Evolutionary conservation across 2,113 vertebrate species (phyloP), one percentile per base, ranked within the genome.

Genomic region (Cariama cristata): DNA sequence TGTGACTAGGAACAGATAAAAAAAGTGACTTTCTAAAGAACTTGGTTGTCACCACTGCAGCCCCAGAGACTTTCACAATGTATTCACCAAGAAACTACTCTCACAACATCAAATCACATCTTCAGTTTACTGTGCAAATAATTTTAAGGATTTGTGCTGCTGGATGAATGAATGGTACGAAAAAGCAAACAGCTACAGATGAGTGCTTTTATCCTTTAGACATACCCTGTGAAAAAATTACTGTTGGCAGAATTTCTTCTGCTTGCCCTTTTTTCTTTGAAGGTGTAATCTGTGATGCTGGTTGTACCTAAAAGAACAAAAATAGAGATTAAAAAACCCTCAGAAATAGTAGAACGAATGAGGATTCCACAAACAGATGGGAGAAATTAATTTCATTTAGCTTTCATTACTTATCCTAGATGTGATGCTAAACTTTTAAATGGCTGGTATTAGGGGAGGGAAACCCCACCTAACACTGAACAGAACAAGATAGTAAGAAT

Each of bases 181-280:
- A 15, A 72, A 16, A 81, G 10, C 4, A 10, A 81, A 38, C 45
- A 60, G 8, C 18, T 53, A 35, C 9, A 92, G 18, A 62, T 3
- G 4, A 55, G 11, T 23, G 4, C 15, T 92, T 93, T 58, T 75
- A 92, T 38, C 44, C 16, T 87, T 74, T 59, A 68, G 40, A 97
- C 93, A 2, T 98, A 98, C 98, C 96, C 73, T 95, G 59, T 40
- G 84, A 69, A 8, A 84, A 86, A 91, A 76, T 16, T 44, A 9
- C 44, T 28, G 53, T 27, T 8, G 75, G 62, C 6, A 81, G 84
- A 8, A 62, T 56, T 27, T 98, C 98, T 74, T 98, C 98, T 44
- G 9, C 27, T 26, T 96, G 96, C 9, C 60, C 6, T 93, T 97
- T 98, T 95, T 97, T 98, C 90, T 92, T 98, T 58, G 94, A 69